Conservation (phyloP, 2,888 invertebrate genomes). For the Prosopocoilus inquinatus region DNA sequence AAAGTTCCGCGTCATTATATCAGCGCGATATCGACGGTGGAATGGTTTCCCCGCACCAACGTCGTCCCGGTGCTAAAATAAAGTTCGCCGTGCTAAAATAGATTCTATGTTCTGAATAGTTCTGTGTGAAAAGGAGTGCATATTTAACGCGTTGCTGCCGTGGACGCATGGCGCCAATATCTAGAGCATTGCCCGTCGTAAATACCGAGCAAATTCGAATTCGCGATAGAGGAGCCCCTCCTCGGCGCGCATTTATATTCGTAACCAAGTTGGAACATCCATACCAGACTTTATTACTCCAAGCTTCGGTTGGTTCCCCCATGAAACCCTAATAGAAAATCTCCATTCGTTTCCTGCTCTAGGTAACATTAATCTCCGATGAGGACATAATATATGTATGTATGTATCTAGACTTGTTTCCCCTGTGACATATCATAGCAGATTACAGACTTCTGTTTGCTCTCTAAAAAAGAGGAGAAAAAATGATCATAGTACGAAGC, state of each 20-base stretch:
- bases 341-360: neutral
- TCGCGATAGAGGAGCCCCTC: neutral
- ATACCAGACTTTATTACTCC: neutral
- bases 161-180: neutral
- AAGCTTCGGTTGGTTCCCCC: neutral
- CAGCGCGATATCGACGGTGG: no score
- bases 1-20: no score
- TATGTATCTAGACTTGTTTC: no score
- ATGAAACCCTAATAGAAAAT: neutral
- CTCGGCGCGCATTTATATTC: no score
- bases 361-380: neutral
- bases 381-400: neutral
- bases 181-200: constrained; percentile 1
- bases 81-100: neutral
- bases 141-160: neutral
- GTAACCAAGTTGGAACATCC: neutral
- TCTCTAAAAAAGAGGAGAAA: no score
- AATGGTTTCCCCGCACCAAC: no score
- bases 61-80: neutral
- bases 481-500: no score
- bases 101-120: constrained; percentile 3
- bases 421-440: no score
- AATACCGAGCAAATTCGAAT: constrained; percentile 5
- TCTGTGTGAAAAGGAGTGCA: constrained; percentile 1
- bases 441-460: no score